phyloP scores from a whole-genome alignment of 1,140 invertebrate genomes.

The Drosophila jambulina region DNA sequence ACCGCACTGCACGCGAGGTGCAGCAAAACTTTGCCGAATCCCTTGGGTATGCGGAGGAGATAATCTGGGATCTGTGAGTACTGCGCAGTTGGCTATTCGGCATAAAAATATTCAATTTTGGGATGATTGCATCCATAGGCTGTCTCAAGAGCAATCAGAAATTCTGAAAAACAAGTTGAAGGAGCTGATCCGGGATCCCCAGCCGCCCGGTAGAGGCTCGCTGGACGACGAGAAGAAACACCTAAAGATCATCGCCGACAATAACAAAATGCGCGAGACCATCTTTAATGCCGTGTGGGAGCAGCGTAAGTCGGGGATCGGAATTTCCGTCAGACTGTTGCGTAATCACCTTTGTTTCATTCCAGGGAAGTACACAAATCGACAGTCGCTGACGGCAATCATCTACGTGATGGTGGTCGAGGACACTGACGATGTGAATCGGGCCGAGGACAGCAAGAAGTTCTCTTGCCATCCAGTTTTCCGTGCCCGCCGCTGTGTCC shows the following conservation, averaged over 20 bases:
- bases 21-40: conserved; percentile 66
- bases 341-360: conserved; percentile 1
- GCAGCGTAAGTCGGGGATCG: conserved; percentile 54
- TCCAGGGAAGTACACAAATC: conserved; percentile 74
- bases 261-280: conserved; percentile 30
- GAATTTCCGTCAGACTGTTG: background rate
- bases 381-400: conserved; percentile 63
- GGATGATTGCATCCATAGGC: conserved; percentile 15
- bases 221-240: background rate
- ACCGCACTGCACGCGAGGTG: conserved; percentile 46
- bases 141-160: conserved; percentile 33
- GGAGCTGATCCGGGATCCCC: conserved; percentile 48
- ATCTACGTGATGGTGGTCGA: conserved; percentile 72
- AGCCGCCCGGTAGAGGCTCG: background rate
- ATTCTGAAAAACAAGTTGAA: conserved; percentile 39
- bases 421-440: conserved; percentile 35
- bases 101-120: background rate
- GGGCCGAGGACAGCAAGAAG: conserved; percentile 27
- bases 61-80: conserved; percentile 78
- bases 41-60: conserved; percentile 47
- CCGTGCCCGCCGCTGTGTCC: conserved; percentile 65
- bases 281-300: conserved; percentile 70
- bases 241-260: conserved; percentile 3
- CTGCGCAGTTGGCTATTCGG: conserved; percentile 23
- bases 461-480: conserved; percentile 74